Evolutionary conservation across 2,888 invertebrate species (phyloP).

Genomic region (Gonocerus acuteangulatus): DNA sequence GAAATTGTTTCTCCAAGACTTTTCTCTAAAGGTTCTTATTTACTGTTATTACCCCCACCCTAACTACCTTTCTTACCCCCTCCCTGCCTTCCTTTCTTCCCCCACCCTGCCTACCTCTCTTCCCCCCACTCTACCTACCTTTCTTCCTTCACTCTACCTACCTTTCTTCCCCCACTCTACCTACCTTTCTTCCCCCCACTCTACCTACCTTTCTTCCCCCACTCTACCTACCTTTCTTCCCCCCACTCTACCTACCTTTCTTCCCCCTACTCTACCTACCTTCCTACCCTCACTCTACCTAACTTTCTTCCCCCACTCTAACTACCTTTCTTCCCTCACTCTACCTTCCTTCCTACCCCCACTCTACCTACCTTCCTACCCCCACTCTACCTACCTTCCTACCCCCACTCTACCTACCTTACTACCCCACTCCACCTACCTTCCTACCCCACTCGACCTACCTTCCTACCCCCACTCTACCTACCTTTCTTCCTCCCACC

Average conservation of each 20-base stretch:
- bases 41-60: slow-evolving; percentile 14
- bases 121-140: too few relatives aligned
- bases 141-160: too few relatives aligned
- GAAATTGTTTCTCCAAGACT: slow-evolving; percentile 9
- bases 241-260: not conserved
- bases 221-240: not conserved
- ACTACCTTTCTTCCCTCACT: not conserved
- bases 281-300: not conserved
- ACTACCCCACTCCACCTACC: too few relatives aligned
- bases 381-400: too few relatives aligned
- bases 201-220: not conserved
- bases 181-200: not conserved
- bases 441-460: too few relatives aligned
- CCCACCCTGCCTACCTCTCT: too few relatives aligned
- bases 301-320: not conserved
- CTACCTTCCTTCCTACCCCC: not conserved
- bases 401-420: too few relatives aligned
- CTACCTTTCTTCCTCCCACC: too few relatives aligned
- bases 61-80: not conserved
- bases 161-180: too few relatives aligned
- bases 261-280: not conserved
- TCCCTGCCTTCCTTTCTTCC: too few relatives aligned
- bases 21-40: slow-evolving; percentile 1
- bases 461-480: too few relatives aligned
- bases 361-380: too few relatives aligned